Base-by-base conservation (phyloP, 2,888 invertebrate genomes). In the Abrostola triplasia region DNA sequence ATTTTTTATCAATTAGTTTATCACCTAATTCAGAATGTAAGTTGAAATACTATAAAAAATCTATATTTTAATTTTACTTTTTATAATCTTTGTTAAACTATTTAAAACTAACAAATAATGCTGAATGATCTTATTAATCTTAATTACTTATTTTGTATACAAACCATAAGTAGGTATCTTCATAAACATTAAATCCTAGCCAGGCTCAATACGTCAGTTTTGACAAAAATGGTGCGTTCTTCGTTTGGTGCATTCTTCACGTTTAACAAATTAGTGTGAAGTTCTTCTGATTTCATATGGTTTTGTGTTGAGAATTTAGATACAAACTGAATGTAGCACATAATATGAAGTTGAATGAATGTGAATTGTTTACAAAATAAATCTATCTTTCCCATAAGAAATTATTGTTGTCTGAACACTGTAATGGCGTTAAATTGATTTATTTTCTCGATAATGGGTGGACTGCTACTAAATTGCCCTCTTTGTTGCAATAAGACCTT, bases 401-500 rank as follows among this genome's bases (percentile, higher is more conserved):
- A 58, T 67, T 65, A 59, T 59, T 53, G 56, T 61, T 57, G 55
- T 71, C 50, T 65, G 52, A 59, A 49, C 49, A 61, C 58, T 66
- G 50, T 42, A 63, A 13, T 71, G 62, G 67, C 62, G 60, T 67
- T 69, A 56, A 52, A 64, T 49, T 64, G 36, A 62, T 61, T 24
- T 61, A 70, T 59, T 77, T 69, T 48, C 57, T 35, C 64, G 74
- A 90, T 79, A 81, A 96, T 96, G 96, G 95, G 94, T 84, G 93
- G 94, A 60, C 79, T 84, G 86, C 83, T 77, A 83, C 95, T 82
- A 84, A 92, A 86, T 71, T 97, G 96, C 77, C 96, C 96, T 44
- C 91, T 96, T 84, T 97, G 96, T 86, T 96, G 96, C 81, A 95
- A 95, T 67, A 95, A 95, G 84, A 95, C 92, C 62, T 97, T 96